phyloP scores from a whole-genome alignment of 2,113 vertebrate species.

The Pseudorectes ferrugineus region DNA sequence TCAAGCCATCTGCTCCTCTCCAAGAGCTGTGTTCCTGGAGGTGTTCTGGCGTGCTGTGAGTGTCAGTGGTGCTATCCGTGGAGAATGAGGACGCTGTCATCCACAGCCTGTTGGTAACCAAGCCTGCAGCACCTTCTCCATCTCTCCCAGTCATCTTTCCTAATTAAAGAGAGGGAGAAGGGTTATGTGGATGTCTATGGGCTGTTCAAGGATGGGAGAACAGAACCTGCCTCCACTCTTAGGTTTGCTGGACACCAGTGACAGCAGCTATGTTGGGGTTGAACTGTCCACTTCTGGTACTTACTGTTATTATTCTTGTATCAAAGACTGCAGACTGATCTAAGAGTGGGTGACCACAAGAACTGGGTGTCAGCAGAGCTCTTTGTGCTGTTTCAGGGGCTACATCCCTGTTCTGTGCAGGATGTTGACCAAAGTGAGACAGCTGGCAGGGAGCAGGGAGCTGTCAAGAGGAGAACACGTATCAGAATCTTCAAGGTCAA shows the following conservation, averaged over 20 bases:
- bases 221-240: neutral
- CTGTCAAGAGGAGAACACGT: fast-evolving
- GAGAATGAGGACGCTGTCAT: neutral
- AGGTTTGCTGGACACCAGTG: neutral
- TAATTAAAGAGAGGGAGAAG: neutral
- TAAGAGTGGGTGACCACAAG: neutral
- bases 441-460: neutral
- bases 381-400: neutral
- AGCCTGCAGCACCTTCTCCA: neutral
- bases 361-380: neutral
- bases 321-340: neutral
- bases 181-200: neutral
- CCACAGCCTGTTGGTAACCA: neutral
- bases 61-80: neutral
- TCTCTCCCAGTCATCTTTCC: neutral
- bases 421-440: neutral
- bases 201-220: neutral
- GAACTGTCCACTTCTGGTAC: neutral
- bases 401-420: neutral
- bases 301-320: neutral
- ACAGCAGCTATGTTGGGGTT: fast-evolving
- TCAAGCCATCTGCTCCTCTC: slow-evolving; percentile 52
- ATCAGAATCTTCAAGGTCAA: neutral
- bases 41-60: neutral
- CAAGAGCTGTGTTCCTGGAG: slow-evolving; percentile 17